These are phyloP conservation scores for Pollenia griseotomentosa DNA, from an alignment of 2,888 invertebrate species.

Conservation along the genomic window DNA sequence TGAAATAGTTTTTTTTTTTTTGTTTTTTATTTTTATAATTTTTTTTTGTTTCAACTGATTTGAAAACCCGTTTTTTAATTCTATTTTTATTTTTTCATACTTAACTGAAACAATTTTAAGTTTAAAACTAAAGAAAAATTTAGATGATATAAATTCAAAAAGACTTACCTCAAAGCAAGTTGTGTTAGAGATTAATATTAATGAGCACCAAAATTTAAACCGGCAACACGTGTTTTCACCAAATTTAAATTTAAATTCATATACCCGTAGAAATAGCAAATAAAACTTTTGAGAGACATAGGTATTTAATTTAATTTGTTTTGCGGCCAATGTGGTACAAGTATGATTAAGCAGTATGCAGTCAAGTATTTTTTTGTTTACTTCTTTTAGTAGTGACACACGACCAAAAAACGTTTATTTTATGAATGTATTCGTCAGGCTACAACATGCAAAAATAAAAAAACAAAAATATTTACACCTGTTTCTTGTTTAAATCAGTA, in stretches of 20 bases:
- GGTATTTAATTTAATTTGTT: slow-evolving; percentile 10
- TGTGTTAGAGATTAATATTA: slow-evolving; percentile 35
- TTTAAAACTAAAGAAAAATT: background rate
- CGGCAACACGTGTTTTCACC: slow-evolving; percentile 2
- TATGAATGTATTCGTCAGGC: background rate
- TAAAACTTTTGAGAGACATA: background rate
- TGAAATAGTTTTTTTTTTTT: background rate
- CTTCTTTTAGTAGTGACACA: background rate
- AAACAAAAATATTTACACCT: slow-evolving; percentile 20
- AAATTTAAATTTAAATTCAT: slow-evolving; percentile 14
- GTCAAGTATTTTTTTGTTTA: background rate
- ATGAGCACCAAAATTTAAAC: slow-evolving; percentile 37
- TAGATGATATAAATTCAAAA: background rate
- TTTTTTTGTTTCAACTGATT: background rate
- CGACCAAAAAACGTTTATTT: background rate
- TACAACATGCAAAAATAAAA: slow-evolving; percentile 7
- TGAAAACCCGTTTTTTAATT: slow-evolving; percentile 12
- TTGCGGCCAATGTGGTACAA: background rate
- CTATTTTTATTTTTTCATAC: slow-evolving; percentile 12
- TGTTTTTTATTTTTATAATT: slow-evolving; percentile 1
- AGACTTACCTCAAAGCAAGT: slow-evolving; percentile 14
- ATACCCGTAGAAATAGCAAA: background rate
- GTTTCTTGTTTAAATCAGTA: slow-evolving; percentile 14
- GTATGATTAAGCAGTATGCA: background rate
- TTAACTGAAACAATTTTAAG: background rate